phyloP scores from a whole-genome alignment of 2,113 vertebrate species.

The Laticauda laticaudata region DNA sequence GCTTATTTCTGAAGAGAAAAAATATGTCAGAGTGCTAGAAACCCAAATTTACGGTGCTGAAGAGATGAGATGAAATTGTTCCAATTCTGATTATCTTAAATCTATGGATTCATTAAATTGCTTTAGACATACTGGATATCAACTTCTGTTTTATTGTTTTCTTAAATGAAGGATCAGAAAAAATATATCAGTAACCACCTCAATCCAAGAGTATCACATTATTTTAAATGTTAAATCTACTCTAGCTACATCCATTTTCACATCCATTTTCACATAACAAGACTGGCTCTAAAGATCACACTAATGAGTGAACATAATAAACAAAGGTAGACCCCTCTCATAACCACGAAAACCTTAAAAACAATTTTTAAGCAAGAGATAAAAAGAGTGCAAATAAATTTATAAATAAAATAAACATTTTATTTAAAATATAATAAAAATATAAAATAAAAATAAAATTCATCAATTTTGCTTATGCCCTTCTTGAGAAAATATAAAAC shows the following conservation, averaged over 20 bases:
- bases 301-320: neutral
- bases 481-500: constrained; percentile 18
- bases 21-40: neutral
- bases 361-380: constrained; percentile 45
- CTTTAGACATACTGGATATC: neutral
- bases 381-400: constrained; percentile 39
- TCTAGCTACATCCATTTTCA: neutral
- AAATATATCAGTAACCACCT: neutral
- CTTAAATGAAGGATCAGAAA: neutral
- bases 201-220: neutral
- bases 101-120: neutral
- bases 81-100: neutral
- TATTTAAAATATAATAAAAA: too few species aligned
- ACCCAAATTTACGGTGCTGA: neutral
- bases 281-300: neutral
- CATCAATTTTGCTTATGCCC: constrained; percentile 24
- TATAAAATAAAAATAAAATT: neutral
- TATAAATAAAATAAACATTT: neutral
- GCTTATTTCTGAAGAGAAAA: neutral
- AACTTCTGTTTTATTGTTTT: neutral
- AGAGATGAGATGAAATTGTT: neutral
- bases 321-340: constrained; percentile 44
- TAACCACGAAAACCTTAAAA: constrained; percentile 26
- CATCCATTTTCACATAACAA: neutral
- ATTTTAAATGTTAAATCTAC: neutral